A percentile compares a stretch with the other conserved stretches of the same genome.
Conservation (phyloP, 2,113 vertebrate species). For the Phyllopteryx taeniolatus region DNA sequence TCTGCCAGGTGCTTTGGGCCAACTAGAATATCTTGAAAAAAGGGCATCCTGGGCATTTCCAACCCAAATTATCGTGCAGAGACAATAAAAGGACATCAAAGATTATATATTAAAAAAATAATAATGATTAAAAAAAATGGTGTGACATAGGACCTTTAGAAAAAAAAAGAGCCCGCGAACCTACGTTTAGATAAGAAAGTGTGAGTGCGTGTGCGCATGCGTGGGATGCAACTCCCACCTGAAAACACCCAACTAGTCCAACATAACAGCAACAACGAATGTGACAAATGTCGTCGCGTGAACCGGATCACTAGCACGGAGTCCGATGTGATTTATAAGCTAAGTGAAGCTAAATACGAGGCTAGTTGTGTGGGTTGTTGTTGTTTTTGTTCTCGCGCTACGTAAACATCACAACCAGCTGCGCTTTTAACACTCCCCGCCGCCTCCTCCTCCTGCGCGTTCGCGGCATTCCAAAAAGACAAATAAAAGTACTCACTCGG, state of each 20-base stretch:
- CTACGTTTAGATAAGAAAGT: neutral
- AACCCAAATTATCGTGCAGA: no score
- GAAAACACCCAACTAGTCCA: slow-evolving; percentile 54
- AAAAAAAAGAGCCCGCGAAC: neutral
- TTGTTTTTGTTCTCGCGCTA: neutral
- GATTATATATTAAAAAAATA: no score
- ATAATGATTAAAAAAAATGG: no score
- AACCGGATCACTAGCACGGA: neutral
- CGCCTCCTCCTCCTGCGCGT: neutral
- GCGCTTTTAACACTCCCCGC: neutral
- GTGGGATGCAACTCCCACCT: slow-evolving; percentile 32
- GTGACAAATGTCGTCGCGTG: slow-evolving; percentile 4
- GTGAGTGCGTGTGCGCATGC: slow-evolving; percentile 17
- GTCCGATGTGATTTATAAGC: neutral
- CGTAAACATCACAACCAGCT: neutral
- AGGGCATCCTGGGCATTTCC: no score
- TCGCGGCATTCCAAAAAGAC: neutral
- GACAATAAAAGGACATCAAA: no score
- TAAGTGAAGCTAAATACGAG: neutral
- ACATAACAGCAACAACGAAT: slow-evolving; percentile 11
- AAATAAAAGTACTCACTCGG: slow-evolving; percentile 56
- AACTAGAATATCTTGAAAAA: no score
- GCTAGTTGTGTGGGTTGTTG: neutral
- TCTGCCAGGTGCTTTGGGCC: no score
- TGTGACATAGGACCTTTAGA: no score